A percentile compares a stretch with the other conserved stretches of the same genome.
Evolutionary conservation across 2,113 vertebrate genomes (phyloP).

Genomic region (Zosterops pallidus): DNA sequence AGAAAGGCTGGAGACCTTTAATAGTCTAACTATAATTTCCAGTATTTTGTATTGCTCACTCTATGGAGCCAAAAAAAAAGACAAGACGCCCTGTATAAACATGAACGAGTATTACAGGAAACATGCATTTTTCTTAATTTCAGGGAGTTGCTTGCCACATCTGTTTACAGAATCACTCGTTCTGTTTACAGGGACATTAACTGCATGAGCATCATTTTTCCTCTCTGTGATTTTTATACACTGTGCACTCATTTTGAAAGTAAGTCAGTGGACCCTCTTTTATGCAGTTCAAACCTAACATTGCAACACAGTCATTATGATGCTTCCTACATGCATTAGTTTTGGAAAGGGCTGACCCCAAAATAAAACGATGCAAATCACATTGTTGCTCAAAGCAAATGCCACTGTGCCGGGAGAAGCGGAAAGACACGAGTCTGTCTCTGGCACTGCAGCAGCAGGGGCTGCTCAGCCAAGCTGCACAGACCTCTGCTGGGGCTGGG

Average conservation of each 20-base stretch:
- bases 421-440: rapidly evolving
- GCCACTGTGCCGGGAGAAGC: background rate
- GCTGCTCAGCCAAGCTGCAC: background rate
- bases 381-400: rapidly evolving
- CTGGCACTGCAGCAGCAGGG: background rate
- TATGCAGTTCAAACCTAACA: background rate
- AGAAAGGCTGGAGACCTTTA: slow-evolving; percentile 23
- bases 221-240: slow-evolving; percentile 34
- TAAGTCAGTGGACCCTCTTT: slow-evolving; percentile 23
- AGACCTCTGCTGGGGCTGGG: background rate
- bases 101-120: slow-evolving; percentile 56
- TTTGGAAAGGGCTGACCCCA: background rate
- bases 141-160: slow-evolving; percentile 29
- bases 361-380: slow-evolving; percentile 4
- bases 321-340: background rate
- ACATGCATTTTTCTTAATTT: slow-evolving; percentile 31
- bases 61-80: slow-evolving; percentile 25
- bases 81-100: slow-evolving; percentile 1
- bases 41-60: slow-evolving; percentile 22
- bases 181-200: slow-evolving; percentile 58
- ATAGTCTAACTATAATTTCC: slow-evolving; percentile 33
- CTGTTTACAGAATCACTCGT: slow-evolving; percentile 56
- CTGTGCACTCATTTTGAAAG: slow-evolving; percentile 42
- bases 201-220: slow-evolving; percentile 39
- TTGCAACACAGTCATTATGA: background rate